phyloP scores from a whole-genome alignment of 1,140 invertebrate species.

The Zaprionus ornatus region DNA sequence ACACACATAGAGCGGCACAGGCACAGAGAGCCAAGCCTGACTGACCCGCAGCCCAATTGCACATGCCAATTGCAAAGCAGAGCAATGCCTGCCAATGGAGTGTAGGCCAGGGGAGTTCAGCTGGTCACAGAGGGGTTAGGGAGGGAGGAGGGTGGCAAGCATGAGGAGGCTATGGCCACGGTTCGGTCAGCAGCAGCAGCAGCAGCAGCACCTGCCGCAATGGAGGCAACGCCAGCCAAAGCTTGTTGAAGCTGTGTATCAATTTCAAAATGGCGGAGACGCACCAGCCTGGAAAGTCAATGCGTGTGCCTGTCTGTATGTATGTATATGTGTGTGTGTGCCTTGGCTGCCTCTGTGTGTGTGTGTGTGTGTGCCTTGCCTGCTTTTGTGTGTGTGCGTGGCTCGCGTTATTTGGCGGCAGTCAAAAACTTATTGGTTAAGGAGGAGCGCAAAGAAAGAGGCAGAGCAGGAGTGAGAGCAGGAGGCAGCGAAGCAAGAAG shows the following conservation, averaged over 20 bases:
- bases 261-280: constrained; percentile 56
- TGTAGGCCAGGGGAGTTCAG: too few species aligned
- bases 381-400: constrained; percentile 51
- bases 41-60: constrained; percentile 50
- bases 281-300: constrained; percentile 50
- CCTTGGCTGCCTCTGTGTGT: neutral
- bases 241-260: constrained; percentile 42
- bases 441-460: constrained; percentile 29
- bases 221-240: constrained; percentile 3
- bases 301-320: constrained; percentile 14
- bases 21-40: neutral
- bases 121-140: too few species aligned
- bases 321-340: neutral
- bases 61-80: constrained; percentile 34
- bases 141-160: neutral
- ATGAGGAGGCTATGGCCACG: too few species aligned
- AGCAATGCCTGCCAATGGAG: neutral
- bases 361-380: constrained; percentile 4
- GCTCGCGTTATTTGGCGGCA: constrained; percentile 74
- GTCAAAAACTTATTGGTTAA: constrained; percentile 74
- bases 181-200: neutral
- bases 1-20: neutral
- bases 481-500: too few species aligned
- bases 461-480: neutral
- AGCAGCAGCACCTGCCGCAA: constrained; percentile 10